These are phyloP conservation scores for Scaptodrosophila lebanonensis DNA, from an alignment of 1,140 invertebrate species.

Conservation along the genomic window DNA sequence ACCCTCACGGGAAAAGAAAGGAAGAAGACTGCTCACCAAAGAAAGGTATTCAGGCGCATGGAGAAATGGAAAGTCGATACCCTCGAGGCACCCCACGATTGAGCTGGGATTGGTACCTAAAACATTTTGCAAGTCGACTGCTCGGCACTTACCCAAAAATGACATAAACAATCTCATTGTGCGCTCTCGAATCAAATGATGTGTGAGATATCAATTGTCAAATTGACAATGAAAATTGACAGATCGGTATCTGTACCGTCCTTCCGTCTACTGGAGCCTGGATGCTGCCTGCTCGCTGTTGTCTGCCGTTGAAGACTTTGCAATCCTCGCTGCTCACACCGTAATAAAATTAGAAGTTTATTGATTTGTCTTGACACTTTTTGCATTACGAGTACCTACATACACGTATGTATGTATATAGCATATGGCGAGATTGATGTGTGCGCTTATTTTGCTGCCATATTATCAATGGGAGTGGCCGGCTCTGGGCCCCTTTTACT, in stretches of 20 bases:
- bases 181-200: constrained; percentile 59
- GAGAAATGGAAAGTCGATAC: no score
- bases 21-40: no score
- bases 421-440: neutral
- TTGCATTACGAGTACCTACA: neutral
- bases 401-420: no score
- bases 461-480: constrained; percentile 29
- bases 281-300: no score
- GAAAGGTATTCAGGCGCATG: no score
- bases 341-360: constrained; percentile 29
- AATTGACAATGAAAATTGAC: constrained; percentile 75
- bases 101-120: no score
- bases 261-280: no score
- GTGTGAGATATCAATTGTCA: constrained; percentile 73
- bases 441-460: neutral
- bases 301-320: neutral
- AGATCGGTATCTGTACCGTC: constrained; percentile 56
- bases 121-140: no score
- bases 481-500: neutral
- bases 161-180: constrained; percentile 4
- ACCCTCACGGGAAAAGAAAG: no score
- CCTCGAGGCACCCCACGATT: no score
- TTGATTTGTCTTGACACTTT: constrained; percentile 29
- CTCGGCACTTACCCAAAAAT: no score
- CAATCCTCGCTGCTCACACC: neutral